Evolutionary conservation across 35 echinoderm and acorn worm genomes (phyloP).

Genomic region (Amphiura filiformis): DNA sequence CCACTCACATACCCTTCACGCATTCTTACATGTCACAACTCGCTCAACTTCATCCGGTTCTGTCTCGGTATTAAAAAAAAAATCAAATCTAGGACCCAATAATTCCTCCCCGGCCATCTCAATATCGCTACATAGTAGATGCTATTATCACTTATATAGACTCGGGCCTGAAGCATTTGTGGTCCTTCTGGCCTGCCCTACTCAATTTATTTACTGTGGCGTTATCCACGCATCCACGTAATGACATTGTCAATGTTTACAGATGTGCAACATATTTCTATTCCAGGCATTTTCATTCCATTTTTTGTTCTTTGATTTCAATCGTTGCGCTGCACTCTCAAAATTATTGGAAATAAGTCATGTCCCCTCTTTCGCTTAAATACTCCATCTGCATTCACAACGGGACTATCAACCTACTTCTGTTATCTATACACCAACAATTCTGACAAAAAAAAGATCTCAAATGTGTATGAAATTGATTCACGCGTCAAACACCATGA

Average conservation of each 20-base stretch:
- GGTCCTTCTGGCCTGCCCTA: background rate
- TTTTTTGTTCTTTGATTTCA: background rate
- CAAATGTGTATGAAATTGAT: background rate
- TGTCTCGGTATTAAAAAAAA: background rate
- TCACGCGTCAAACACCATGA: background rate
- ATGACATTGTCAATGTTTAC: conserved; percentile 7
- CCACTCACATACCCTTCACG: conserved; percentile 3
- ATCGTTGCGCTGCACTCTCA: background rate
- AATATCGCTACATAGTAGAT: background rate
- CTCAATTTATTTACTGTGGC: background rate
- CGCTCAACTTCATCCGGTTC: background rate
- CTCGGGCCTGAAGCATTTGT: background rate
- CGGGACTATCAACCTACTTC: background rate
- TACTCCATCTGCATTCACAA: background rate
- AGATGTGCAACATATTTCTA: background rate
- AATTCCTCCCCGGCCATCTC: background rate
- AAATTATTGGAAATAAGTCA: background rate
- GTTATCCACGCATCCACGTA: background rate
- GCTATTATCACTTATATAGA: conserved; percentile 11
- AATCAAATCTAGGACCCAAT: background rate
- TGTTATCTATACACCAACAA: background rate
- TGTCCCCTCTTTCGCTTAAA: background rate
- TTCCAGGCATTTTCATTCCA: background rate
- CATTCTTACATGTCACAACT: conserved; percentile 8
- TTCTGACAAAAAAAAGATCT: background rate